A percentile compares a stretch with the other conserved stretches of the same genome.
Conservation (phyloP, 1,140 invertebrate genomes). For the Drosophila ohnishii region DNA sequence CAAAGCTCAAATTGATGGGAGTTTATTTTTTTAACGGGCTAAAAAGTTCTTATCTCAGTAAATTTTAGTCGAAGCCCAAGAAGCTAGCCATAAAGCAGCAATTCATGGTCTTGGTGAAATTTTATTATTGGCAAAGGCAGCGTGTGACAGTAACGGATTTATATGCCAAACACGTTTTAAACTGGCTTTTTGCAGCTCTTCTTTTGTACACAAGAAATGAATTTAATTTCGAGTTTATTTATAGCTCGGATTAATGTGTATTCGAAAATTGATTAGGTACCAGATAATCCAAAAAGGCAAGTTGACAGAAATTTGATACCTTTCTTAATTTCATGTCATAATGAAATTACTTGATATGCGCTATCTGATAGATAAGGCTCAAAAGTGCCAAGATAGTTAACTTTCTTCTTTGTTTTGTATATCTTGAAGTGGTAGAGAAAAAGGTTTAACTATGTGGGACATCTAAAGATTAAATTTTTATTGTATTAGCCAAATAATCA, state of each 20-base stretch:
- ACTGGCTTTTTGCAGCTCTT: conserved; percentile 10
- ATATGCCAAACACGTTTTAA: conserved; percentile 31
- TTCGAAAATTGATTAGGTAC: conserved; percentile 1
- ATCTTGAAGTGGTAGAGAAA: background rate
- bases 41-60: conserved; percentile 32
- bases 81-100: conserved; percentile 13
- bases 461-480: background rate
- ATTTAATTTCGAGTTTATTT: conserved; percentile 14
- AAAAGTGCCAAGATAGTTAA: conserved; percentile 13
- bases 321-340: conserved; percentile 16
- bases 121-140: conserved; percentile 26
- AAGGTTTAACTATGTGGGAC: background rate
- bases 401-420: background rate
- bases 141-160: conserved; percentile 16
- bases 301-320: conserved; percentile 23
- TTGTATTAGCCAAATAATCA: background rate
- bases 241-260: conserved; percentile 7
- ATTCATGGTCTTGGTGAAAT: conserved; percentile 25
- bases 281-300: background rate
- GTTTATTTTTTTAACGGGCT: conserved; percentile 24
- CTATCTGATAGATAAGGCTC: conserved; percentile 29
- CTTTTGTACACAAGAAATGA: background rate
- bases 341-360: conserved; percentile 33
- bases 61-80: conserved; percentile 7
- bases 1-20: conserved; percentile 31